Evolutionary conservation across 2,797 vertebrate genomes (phyloP).

Genomic region (Myotis daubentonii): DNA sequence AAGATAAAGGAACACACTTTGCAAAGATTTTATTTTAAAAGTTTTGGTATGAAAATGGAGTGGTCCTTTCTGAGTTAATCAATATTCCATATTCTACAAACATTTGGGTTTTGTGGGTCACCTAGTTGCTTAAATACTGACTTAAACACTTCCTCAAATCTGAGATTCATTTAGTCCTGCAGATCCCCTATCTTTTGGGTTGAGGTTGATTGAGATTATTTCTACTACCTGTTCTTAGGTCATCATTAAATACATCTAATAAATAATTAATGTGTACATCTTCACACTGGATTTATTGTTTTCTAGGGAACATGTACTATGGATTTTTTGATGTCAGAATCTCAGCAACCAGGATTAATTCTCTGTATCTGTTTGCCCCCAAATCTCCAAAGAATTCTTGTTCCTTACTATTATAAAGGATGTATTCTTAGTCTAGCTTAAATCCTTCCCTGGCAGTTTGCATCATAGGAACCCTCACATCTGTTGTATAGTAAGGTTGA

Average conservation of each 20-base stretch:
- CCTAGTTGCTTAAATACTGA: neutral
- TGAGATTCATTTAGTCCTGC: neutral
- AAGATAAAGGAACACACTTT: neutral
- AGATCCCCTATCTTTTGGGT: neutral
- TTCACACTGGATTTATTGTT: neutral
- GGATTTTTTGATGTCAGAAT: conserved; percentile 44
- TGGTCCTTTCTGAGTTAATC: neutral
- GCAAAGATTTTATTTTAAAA: neutral
- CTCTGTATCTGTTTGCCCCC: conserved; percentile 26
- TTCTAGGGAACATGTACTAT: neutral
- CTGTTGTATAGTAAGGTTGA: conserved; percentile 44
- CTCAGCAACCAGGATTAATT: conserved; percentile 17
- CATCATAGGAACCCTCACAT: conserved; percentile 64
- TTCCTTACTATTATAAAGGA: conserved; percentile 39
- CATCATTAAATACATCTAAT: neutral
- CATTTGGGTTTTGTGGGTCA: neutral
- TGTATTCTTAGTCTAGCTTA: conserved; percentile 49
- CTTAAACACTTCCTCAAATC: neutral
- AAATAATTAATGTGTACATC: neutral
- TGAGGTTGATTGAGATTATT: neutral
- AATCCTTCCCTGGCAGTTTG: conserved; percentile 66
- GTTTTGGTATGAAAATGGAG: neutral
- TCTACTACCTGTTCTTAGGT: neutral
- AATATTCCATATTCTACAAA: neutral
- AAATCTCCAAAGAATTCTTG: conserved; percentile 45